These are phyloP conservation scores for Camptogramma bilineatum DNA, from an alignment of 2,888 invertebrate genomes.

Conservation along the genomic window DNA sequence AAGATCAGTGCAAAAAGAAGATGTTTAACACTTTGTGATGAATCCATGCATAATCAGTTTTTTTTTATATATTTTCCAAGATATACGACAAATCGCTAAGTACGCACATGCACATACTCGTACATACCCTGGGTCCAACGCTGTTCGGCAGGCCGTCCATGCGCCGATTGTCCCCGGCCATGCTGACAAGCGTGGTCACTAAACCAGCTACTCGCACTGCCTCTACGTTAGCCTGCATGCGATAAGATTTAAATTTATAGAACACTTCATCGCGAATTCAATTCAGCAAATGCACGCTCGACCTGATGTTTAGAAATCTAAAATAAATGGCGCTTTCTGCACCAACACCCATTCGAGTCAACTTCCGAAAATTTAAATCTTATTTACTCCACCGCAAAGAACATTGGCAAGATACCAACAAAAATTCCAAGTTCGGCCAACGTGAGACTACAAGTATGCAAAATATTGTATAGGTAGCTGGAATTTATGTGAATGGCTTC, in stretches of 20 bases:
- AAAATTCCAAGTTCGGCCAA: constrained; percentile 60
- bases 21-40: neutral
- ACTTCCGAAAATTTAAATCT: constrained; percentile 80
- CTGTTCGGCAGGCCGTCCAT: constrained; percentile 82
- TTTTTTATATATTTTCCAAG: constrained; percentile 3
- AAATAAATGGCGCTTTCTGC: constrained; percentile 49
- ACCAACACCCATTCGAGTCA: constrained; percentile 55
- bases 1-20: constrained; percentile 8
- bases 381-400: constrained; percentile 69
- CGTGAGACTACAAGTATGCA: constrained; percentile 57
- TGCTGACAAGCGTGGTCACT: constrained; percentile 93
- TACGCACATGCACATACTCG: constrained; percentile 52
- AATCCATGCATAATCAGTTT: neutral
- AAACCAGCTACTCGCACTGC: constrained; percentile 93
- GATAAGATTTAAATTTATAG: constrained; percentile 83
- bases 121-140: constrained; percentile 82
- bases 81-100: constrained; percentile 14
- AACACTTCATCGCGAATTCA: constrained; percentile 53
- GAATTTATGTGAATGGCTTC: constrained; percentile 64
- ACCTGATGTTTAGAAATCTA: constrained; percentile 48
- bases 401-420: constrained; percentile 71
- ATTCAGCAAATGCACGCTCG: constrained; percentile 47
- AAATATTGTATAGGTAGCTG: constrained; percentile 56
- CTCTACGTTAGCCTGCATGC: constrained; percentile 91
- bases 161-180: constrained; percentile 88